Conservation (phyloP, 2,113 vertebrate species). For the Cairina moschata region DNA sequence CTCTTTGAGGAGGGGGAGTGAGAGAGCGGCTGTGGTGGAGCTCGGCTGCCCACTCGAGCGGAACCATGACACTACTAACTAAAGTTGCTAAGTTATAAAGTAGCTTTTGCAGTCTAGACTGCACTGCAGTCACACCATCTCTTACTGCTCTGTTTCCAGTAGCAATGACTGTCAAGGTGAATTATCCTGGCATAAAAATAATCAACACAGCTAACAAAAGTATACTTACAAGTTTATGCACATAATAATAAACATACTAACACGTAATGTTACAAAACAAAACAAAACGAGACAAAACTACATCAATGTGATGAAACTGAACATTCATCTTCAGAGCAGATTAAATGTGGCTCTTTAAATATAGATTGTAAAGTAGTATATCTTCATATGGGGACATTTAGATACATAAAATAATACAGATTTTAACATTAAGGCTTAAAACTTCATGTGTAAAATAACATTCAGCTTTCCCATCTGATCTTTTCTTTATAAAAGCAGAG, state of each 20-base stretch:
- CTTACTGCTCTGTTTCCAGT: neutral
- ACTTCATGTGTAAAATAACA: neutral
- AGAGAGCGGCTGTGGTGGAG: too few species aligned
- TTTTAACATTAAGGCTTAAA: neutral
- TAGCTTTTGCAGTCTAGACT: neutral
- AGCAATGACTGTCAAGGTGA: neutral
- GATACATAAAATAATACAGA: neutral
- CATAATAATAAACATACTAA: neutral
- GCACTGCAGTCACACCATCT: neutral
- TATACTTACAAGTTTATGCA: accelerated
- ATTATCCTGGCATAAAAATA: neutral
- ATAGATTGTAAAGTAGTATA: neutral
- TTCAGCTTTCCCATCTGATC: neutral
- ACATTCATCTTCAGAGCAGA: neutral
- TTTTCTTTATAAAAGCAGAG: neutral
- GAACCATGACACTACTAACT: too few species aligned
- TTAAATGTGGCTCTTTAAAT: neutral
- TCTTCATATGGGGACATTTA: too few species aligned
- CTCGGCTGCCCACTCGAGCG: too few species aligned
- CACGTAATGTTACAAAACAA: neutral
- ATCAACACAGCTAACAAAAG: neutral
- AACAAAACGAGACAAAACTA: neutral
- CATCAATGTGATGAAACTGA: neutral
- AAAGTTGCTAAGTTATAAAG: neutral
- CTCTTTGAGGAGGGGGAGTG: too few species aligned